phyloP scores from a whole-genome alignment of 2,888 invertebrate species.

The Physocephala rufipes region DNA sequence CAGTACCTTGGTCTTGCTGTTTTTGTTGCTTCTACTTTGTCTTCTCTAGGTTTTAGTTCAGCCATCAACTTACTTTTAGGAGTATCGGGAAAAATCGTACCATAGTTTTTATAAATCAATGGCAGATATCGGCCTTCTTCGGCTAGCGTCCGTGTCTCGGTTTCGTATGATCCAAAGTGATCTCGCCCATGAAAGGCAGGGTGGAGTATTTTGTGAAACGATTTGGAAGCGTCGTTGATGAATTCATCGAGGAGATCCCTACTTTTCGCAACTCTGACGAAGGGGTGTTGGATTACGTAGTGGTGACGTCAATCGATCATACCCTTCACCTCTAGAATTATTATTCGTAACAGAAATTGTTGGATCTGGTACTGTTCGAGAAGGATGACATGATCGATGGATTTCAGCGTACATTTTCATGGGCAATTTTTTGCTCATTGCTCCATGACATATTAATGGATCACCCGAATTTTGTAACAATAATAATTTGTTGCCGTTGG shows the following conservation, averaged over 20 bases:
- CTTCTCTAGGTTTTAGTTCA: neutral
- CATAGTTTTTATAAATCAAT: slow-evolving; percentile 92
- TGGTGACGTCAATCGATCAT: too few relatives aligned
- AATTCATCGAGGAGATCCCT: slow-evolving; percentile 49
- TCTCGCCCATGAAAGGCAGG: slow-evolving; percentile 91
- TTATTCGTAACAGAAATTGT: slow-evolving; percentile 25
- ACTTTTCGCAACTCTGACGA: slow-evolving; percentile 48
- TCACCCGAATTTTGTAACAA: slow-evolving; percentile 64
- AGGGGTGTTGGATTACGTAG: too few relatives aligned
- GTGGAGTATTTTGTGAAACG: slow-evolving; percentile 79
- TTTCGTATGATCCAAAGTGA: slow-evolving; percentile 87
- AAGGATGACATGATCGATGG: slow-evolving; percentile 66
- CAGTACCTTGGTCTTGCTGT: neutral
- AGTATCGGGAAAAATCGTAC: slow-evolving; percentile 83
- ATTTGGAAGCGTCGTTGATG: slow-evolving; percentile 48
- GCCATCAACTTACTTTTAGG: slow-evolving; percentile 68
- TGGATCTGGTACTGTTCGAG: slow-evolving; percentile 37
- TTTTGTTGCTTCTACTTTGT: neutral
- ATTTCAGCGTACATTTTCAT: slow-evolving; percentile 76
- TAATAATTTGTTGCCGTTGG: slow-evolving; percentile 53
- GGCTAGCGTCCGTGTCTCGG: slow-evolving; percentile 88
- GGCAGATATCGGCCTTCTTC: slow-evolving; percentile 92
- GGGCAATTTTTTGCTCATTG: slow-evolving; percentile 65
- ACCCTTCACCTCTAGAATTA: neutral
- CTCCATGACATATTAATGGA: slow-evolving; percentile 65